Evolutionary conservation across 2,888 invertebrate genomes (phyloP), one percentile per base, ranked within the genome.

Genomic region (Troides helena): DNA sequence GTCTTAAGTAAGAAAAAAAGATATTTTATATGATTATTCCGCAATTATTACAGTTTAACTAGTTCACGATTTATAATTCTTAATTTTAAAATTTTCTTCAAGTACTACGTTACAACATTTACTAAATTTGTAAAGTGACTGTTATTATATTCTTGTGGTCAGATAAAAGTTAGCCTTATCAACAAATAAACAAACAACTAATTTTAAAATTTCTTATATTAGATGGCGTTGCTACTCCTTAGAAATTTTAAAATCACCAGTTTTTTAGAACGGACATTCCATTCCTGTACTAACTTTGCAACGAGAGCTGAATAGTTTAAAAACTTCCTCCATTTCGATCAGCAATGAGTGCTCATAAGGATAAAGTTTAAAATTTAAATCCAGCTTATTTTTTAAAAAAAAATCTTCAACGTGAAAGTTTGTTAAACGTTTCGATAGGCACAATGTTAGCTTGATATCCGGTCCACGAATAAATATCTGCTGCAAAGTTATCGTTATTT

Each of bases 311-410:
- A 65, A 65, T 58, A 65, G 58, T 39, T 43, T 58, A 43, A 65
- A 39, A 58, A 36, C 57, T 57, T 62, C 46, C 36, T 60, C 60
- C 60, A 60, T 60, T 60, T 18, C 58, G 58, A 59, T 59, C 60
- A 60, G 60, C 60, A 60, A 60, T 60, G 60, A 36, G 60, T 46
- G 46, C 60, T 30, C 60, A 60, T 60, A 36, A 60, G 36, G 60
- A 36, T 18, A 18, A 60, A 60, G 30, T 60, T 60, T 36, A 60
- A 60, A 59, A 25, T 59, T 60, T 36, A 60, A 36, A 60, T 36
- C 18, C 1, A 25, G 21, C 58, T 59, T 59, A 59, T 59, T 59
- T 59, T 25, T n/a, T 2, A 10, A 25, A 59, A 25, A 46, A 46
- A 46, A 59, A n/a, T 18, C 56, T 25, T 59, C 21, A n/a, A 25